phyloP scores from a whole-genome alignment of 2,113 vertebrate genomes.

The Scophthalmus maximus region DNA sequence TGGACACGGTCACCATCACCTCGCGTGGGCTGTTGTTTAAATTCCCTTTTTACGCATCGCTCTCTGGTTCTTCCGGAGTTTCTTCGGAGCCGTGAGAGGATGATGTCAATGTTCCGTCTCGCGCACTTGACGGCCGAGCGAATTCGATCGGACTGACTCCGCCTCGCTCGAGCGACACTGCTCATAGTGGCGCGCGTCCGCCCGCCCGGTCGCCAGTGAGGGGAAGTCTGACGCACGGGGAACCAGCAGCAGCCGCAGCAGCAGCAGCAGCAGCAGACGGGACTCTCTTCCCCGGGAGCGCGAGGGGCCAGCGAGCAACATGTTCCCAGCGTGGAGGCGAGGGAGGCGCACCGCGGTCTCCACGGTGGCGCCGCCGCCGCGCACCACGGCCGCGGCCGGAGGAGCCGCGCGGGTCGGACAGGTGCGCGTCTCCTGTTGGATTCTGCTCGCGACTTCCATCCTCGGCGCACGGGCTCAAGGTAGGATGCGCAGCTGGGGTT shows the following conservation, averaged over 20 bases:
- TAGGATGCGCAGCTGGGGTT: constrained; percentile 63
- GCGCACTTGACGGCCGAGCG: constrained; percentile 69
- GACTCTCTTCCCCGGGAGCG: constrained; percentile 62
- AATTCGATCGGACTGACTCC: constrained; percentile 78
- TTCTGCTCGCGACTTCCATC: constrained; percentile 73
- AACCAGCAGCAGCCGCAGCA: constrained; percentile 12
- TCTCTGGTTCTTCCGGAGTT: constrained; percentile 4
- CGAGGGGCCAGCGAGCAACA: constrained; percentile 76
- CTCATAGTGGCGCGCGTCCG: constrained; percentile 43
- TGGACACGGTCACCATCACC: neutral
- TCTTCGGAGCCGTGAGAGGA: constrained; percentile 26
- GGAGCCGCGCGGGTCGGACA: constrained; percentile 59
- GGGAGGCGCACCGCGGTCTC: constrained; percentile 63
- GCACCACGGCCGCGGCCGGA: constrained; percentile 62
- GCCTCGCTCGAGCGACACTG: constrained; percentile 73
- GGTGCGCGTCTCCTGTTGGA: constrained; percentile 78
- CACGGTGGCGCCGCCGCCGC: constrained; percentile 44
- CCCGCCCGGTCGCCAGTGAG: constrained; percentile 56
- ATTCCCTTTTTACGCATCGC: neutral
- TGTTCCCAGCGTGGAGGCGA: constrained; percentile 76
- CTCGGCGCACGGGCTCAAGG: constrained; percentile 77
- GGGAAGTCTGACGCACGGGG: constrained; percentile 65
- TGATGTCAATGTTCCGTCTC: constrained; percentile 63
- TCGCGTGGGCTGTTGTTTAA: neutral
- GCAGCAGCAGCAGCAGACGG: constrained; percentile 25